These are phyloP conservation scores for Trachelus troglodyta DNA, from an alignment of 2,888 invertebrate genomes.

Conservation along the genomic window DNA sequence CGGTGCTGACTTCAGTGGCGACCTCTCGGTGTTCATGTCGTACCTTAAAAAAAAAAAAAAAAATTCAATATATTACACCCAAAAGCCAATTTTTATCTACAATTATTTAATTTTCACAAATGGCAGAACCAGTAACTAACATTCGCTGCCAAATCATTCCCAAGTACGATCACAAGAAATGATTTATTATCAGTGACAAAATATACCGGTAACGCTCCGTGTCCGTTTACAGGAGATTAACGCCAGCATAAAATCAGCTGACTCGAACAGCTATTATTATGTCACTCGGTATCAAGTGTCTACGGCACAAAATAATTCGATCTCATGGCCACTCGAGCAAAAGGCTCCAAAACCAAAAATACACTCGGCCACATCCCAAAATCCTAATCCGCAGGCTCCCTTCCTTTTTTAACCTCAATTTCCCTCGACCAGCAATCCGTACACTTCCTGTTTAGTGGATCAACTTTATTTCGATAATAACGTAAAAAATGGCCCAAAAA, in stretches of 20 bases:
- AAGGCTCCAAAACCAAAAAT: background rate
- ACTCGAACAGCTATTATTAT: background rate
- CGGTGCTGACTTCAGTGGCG: slow-evolving; percentile 37
- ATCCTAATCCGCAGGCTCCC: background rate
- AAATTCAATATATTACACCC: background rate
- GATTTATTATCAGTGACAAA: background rate
- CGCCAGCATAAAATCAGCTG: background rate
- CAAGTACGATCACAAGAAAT: too few relatives aligned
- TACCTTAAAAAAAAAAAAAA: slow-evolving; percentile 40
- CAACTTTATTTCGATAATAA: background rate
- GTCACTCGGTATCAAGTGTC: background rate
- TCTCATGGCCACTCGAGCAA: background rate
- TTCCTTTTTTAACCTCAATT: too few relatives aligned
- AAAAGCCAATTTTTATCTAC: too few relatives aligned
- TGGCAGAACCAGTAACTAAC: too few relatives aligned
- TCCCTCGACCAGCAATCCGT: background rate
- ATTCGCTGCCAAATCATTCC: too few relatives aligned
- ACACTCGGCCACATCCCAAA: background rate
- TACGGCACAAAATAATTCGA: background rate
- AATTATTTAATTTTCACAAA: too few relatives aligned
- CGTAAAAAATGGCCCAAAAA: background rate
- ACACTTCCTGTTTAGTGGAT: background rate
- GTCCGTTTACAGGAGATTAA: background rate
- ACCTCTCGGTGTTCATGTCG: slow-evolving; percentile 51
- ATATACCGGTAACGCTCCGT: background rate